A percentile compares a stretch with the other conserved stretches of the same genome.
phyloP scores from a whole-genome alignment of 2,113 vertebrate species.

The Oenanthe melanoleuca region DNA sequence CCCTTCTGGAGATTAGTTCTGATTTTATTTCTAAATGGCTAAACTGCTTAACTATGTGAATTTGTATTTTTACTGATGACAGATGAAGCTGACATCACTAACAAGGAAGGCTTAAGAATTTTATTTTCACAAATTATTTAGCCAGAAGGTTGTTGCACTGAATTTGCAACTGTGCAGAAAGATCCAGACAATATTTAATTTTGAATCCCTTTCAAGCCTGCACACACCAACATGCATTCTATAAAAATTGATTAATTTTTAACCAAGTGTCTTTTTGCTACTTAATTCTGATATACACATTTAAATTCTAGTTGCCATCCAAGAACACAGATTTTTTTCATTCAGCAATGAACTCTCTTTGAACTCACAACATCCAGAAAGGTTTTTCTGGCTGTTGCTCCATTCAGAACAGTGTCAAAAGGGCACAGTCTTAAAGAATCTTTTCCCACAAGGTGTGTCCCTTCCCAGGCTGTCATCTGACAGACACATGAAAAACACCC shows the following conservation, averaged over 20 bases:
- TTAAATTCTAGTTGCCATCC: neutral
- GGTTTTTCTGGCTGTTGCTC: neutral
- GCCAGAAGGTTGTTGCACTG: neutral
- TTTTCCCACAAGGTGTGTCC: constrained; percentile 64
- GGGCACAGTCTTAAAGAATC: constrained; percentile 43
- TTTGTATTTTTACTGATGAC: neutral
- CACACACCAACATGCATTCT: neutral
- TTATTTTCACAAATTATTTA: neutral
- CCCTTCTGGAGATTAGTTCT: neutral
- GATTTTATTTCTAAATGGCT: neutral
- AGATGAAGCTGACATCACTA: neutral
- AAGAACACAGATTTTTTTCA: neutral
- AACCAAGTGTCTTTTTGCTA: neutral
- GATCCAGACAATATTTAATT: neutral
- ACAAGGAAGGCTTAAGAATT: neutral
- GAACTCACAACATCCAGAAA: neutral
- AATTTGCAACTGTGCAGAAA: neutral
- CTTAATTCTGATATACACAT: neutral
- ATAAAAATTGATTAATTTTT: neutral
- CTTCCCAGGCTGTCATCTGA: neutral
- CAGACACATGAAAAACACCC: constrained; percentile 31
- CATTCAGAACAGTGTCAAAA: constrained; percentile 11
- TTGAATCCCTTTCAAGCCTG: neutral
- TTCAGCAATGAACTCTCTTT: neutral
- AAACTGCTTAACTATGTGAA: neutral